Evolutionary conservation across 2,888 invertebrate species (phyloP).

Genomic region (Alviniconcha strummeri): DNA sequence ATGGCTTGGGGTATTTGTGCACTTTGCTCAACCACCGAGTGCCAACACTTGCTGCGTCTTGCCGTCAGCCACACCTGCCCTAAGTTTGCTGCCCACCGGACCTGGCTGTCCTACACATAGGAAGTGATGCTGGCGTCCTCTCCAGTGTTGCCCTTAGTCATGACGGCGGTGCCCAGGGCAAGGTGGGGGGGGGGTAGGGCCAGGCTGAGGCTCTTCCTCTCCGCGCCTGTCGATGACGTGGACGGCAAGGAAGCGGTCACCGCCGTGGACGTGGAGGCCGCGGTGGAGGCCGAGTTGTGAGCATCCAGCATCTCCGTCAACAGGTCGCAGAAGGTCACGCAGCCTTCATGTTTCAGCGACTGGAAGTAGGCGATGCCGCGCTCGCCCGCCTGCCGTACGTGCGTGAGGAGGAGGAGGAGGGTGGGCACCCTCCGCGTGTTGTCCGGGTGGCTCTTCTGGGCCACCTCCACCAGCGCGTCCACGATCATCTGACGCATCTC

Average conservation of each 20-base stretch:
- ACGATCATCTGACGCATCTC: constrained; percentile 62
- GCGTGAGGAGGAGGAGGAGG: constrained; percentile 62
- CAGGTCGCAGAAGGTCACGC: constrained; percentile 64
- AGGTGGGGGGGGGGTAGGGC: background rate
- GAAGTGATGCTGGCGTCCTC: constrained; percentile 9
- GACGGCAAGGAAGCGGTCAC: constrained; percentile 19
- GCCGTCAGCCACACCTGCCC: too few species aligned
- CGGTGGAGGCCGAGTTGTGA: constrained; percentile 43
- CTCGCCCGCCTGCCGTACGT: constrained; percentile 64
- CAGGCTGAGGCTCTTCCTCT: constrained; percentile 5
- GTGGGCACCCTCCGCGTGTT: constrained; percentile 61
- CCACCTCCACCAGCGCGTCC: constrained; percentile 62
- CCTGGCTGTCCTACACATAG: constrained; percentile 3
- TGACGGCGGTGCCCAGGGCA: background rate
- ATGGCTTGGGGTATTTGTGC: too few species aligned
- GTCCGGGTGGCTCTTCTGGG: constrained; percentile 63
- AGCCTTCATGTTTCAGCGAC: constrained; percentile 61
- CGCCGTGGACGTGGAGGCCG: constrained; percentile 28
- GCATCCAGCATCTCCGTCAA: constrained; percentile 67
- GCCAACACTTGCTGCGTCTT: too few species aligned
- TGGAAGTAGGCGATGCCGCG: constrained; percentile 64
- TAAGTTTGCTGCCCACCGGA: too few species aligned
- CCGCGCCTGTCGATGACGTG: constrained; percentile 26
- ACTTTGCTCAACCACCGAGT: too few species aligned
- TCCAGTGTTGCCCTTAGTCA: background rate